A percentile compares a stretch with the other conserved stretches of the same genome.
Conservation (phyloP, 2,888 invertebrate species). For the Empis livida region DNA sequence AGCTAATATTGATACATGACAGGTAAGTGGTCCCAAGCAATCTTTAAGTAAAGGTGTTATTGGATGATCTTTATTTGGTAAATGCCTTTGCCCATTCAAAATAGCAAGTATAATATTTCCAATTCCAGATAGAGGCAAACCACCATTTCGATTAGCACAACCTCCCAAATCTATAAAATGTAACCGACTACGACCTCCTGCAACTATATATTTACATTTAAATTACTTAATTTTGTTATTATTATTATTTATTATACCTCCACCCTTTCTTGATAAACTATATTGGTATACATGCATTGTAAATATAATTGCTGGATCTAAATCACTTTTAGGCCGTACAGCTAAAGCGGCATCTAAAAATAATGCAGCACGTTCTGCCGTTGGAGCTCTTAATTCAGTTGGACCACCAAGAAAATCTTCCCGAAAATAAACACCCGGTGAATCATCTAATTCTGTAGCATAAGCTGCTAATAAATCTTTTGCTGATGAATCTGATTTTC, state of each 20-base stretch:
- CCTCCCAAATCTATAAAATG: conserved; percentile 95
- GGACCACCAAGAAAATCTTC: conserved; percentile 88
- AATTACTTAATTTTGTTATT: background rate
- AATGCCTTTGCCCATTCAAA: conserved; percentile 92
- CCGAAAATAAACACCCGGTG: conserved; percentile 81
- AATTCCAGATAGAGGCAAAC: conserved; percentile 84
- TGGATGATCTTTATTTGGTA: conserved; percentile 92
- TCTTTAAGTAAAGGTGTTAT: conserved; percentile 87
- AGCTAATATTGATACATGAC: conserved; percentile 94
- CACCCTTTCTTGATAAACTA: conserved; percentile 80
- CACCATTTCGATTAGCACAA: conserved; percentile 75
- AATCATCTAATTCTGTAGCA: conserved; percentile 82
- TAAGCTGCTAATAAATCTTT: conserved; percentile 80
- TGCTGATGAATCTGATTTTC: conserved; percentile 75
- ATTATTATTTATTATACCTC: too few relatives aligned
- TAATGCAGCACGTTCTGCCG: conserved; percentile 88
- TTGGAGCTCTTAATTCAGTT: conserved; percentile 87
- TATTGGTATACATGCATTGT: conserved; percentile 96
- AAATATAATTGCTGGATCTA: conserved; percentile 86
- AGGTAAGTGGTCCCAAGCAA: conserved; percentile 83
- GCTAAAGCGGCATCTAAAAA: conserved; percentile 90
- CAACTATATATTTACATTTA: conserved; percentile 46
- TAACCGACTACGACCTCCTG: conserved; percentile 88
- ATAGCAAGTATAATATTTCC: conserved; percentile 92
- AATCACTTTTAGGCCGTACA: conserved; percentile 54